A percentile compares a stretch with the other conserved stretches of the same genome.
Conservation (phyloP, 1,140 invertebrate species). For the Drosophila leontia region DNA sequence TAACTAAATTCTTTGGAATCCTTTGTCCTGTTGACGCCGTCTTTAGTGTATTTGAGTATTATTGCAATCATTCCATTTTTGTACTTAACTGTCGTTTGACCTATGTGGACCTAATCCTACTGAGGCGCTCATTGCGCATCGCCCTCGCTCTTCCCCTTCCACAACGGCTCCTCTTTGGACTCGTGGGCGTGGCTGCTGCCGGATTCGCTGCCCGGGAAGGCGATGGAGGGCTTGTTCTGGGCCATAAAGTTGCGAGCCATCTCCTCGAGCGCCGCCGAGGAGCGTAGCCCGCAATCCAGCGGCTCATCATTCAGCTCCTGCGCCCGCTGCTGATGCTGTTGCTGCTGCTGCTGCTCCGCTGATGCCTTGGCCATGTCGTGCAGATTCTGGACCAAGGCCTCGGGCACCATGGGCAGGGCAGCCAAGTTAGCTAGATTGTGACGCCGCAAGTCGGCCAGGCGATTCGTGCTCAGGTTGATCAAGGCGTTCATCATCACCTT, state of each 20-base stretch:
- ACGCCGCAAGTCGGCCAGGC: conserved; percentile 52
- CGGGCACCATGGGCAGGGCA: conserved; percentile 53
- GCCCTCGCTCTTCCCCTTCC: conserved; percentile 68
- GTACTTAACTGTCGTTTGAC: conserved; percentile 65
- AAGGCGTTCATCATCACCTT: conserved; percentile 84
- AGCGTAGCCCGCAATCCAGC: conserved; percentile 70
- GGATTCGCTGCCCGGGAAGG: conserved; percentile 40
- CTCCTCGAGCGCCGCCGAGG: conserved; percentile 57
- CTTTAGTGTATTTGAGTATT: conserved; percentile 75
- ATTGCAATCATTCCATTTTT: conserved; percentile 73
- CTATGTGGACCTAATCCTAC: conserved; percentile 42
- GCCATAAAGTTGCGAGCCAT: conserved; percentile 66
- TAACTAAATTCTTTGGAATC: conserved; percentile 82
- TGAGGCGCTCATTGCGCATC: conserved; percentile 48
- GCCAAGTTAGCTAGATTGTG: conserved; percentile 51
- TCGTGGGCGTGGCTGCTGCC: conserved; percentile 34
- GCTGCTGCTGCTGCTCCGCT: conserved; percentile 57
- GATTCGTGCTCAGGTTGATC: conserved; percentile 73
- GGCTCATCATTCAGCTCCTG: conserved; percentile 61
- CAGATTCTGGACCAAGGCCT: conserved; percentile 64
- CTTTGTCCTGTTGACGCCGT: conserved; percentile 59
- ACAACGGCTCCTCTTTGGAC: conserved; percentile 58
- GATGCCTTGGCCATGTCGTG: conserved; percentile 73
- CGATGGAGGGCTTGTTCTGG: conserved; percentile 38
- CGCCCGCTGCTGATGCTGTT: conserved; percentile 51